phyloP scores from a whole-genome alignment of 2,797 vertebrate genomes.

The Darevskia nairensis region DNA sequence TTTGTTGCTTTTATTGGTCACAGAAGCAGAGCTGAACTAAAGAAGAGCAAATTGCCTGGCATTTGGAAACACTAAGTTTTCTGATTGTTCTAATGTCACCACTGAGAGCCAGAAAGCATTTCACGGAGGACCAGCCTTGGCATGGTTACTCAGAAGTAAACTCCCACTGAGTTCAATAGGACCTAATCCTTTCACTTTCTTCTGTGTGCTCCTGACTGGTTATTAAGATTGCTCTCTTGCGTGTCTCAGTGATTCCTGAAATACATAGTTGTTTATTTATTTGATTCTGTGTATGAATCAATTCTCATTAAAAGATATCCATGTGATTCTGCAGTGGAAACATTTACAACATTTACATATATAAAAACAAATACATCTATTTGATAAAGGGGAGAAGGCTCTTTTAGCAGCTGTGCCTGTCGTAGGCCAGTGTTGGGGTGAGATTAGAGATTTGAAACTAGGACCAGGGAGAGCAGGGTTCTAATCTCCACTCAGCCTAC shows the following conservation, averaged over 20 bases:
- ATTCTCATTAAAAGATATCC: no score
- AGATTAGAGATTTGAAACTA: no score
- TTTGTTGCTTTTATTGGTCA: conserved; percentile 3
- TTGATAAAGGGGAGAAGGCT: no score
- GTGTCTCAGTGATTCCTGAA: background rate
- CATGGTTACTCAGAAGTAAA: conserved; percentile 2
- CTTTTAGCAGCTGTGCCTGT: no score
- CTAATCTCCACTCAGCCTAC: no score
- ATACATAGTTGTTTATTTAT: no score
- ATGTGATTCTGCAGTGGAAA: no score
- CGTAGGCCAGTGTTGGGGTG: no score
- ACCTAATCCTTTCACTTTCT: background rate
- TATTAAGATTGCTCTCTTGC: background rate
- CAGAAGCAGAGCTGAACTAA: background rate
- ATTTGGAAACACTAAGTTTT: background rate
- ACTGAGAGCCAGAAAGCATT: background rate
- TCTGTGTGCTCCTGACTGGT: background rate
- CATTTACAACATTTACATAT: no score
- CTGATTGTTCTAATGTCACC: background rate
- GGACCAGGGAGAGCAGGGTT: no score
- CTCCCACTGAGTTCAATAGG: background rate
- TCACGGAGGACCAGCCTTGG: background rate
- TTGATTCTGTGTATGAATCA: no score
- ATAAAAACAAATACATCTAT: no score
- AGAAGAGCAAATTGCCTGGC: background rate